Percentiles rank a stretch among this genome's conserved stretches.
Evolutionary conservation across 64 coral and sea anemone genomes (phyloP).

Genomic region (Actinia equina): DNA sequence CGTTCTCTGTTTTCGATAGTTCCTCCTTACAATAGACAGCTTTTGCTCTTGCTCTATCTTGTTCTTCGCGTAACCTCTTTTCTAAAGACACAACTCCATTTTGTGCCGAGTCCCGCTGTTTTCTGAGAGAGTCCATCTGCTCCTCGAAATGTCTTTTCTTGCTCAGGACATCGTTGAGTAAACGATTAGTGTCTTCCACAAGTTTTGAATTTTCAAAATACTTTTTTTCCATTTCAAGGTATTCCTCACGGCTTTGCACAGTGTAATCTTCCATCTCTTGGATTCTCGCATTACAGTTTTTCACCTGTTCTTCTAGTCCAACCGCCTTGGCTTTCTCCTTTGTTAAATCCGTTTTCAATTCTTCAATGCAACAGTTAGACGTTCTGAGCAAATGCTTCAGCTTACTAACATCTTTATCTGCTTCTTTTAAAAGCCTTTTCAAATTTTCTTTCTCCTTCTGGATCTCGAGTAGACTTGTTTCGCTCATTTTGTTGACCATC

Average conservation of each 20-base stretch:
- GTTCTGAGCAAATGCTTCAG: conserved; percentile 66
- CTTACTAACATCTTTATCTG: conserved; percentile 80
- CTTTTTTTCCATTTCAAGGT: conserved; percentile 18
- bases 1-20: conserved; percentile 31
- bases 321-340: conserved; percentile 32
- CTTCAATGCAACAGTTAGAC: conserved; percentile 68
- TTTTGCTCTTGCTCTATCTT: conserved; percentile 22
- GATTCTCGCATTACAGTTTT: neutral
- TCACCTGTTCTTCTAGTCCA: conserved; percentile 27
- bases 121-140: conserved; percentile 36
- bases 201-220: conserved; percentile 17
- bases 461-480: conserved; percentile 75
- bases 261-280: conserved; percentile 36
- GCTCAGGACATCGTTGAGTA: conserved; percentile 12
- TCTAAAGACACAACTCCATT: conserved; percentile 43
- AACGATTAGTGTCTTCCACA: conserved; percentile 16
- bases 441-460: conserved; percentile 76
- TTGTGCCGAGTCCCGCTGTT: conserved; percentile 16
- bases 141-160: conserved; percentile 52
- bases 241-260: conserved; percentile 26
- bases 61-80: conserved; percentile 55
- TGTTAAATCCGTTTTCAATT: conserved; percentile 36
- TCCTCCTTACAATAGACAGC: conserved; percentile 24
- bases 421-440: conserved; percentile 75
- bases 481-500: conserved; percentile 96